A percentile compares a stretch with the other conserved stretches of the same genome.
phyloP scores from a whole-genome alignment of 53 echinoderm and acorn worm species.

The Luidia sarsii region DNA sequence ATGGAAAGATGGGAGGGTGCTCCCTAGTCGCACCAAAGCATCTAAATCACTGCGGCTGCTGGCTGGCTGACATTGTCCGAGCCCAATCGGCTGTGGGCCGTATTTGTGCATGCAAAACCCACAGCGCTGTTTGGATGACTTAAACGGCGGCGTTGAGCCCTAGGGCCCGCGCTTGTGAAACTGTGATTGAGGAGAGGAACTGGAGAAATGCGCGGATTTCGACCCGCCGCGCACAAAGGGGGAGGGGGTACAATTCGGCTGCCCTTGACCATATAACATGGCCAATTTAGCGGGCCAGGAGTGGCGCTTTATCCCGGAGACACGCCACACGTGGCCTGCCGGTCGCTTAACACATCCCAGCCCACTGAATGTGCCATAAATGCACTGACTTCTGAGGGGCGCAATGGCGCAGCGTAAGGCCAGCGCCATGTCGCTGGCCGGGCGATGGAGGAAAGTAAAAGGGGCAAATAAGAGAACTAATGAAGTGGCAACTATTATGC shows the following conservation, averaged over 20 bases:
- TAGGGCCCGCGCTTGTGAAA: slow-evolving; percentile 15
- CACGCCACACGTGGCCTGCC: slow-evolving; percentile 44
- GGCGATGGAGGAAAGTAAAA: neutral
- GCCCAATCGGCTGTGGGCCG: slow-evolving; percentile 41
- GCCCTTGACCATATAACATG: slow-evolving; percentile 51
- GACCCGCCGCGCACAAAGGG: slow-evolving; percentile 9
- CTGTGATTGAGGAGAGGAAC: neutral
- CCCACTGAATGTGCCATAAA: slow-evolving; percentile 50
- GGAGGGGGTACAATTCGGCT: slow-evolving; percentile 8
- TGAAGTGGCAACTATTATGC: slow-evolving; percentile 49
- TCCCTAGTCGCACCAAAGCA: slow-evolving; percentile 33
- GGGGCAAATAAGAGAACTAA: slow-evolving; percentile 26
- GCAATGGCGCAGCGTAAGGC: slow-evolving; percentile 36
- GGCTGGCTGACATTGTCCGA: slow-evolving; percentile 29
- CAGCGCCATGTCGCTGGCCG: too few species aligned
- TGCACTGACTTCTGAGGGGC: slow-evolving; percentile 46
- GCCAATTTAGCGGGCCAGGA: slow-evolving; percentile 18
- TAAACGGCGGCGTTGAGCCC: slow-evolving; percentile 25
- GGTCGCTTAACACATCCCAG: slow-evolving; percentile 50
- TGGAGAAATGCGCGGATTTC: slow-evolving; percentile 18
- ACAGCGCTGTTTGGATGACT: slow-evolving; percentile 21
- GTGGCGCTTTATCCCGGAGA: slow-evolving; percentile 33
- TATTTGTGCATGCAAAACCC: slow-evolving; percentile 45
- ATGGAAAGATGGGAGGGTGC: neutral
- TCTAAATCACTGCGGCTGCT: slow-evolving; percentile 33